Evolutionary conservation across 2,888 invertebrate genomes (phyloP), one percentile per base, ranked within the genome.

Genomic region (Drosophila pseudotakahashii): DNA sequence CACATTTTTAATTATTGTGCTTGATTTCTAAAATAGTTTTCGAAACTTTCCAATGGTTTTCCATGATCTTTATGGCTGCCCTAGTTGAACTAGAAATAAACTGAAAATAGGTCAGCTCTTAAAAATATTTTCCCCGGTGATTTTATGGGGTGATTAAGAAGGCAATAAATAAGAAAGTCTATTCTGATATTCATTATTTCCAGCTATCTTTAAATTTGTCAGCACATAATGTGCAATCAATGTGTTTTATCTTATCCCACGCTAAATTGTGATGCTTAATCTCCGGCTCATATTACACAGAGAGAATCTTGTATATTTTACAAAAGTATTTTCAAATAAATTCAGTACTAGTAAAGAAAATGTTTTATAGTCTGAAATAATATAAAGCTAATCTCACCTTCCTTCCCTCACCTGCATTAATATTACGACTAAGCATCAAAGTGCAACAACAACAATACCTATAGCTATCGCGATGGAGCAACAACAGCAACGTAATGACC

Each of bases 401-500:
- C 1, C 14, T 3, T 51, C 52, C 36, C 59, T 23, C 19, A 66
- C 23, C 16, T 45, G 39, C 16, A 19, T 11, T 23, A 34, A n/a
- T 42, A 44, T 50, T 23, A 14, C 44, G 11, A 23, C 26, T 5
- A 32, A 34, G n/a, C 26, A 34, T 44, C 60, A 52, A 50, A 55
- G n/a, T 51, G 47, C 53, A 69, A 48, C 41, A 58, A 44, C 37
- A 62, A 23, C 61, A 44, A 44, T 44, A 44, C 13, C 13, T 44
- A 1, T 44, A 23, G 44, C 13, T 0, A 2, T 44, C n/a, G 44
- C 13, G 0, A n/a, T 1, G 4, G 3, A 48, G 26, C 68, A 64
- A 58, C 78, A 62, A 69, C 73, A 59, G 53, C 74, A 75, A 63
- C 73, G 73, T 84, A 81, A 84, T 82, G 82, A 88, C 85, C 82